Evolutionary conservation across 2,888 invertebrate species (phyloP), one percentile per base, ranked within the genome.

Genomic region (Netelia melanura): DNA sequence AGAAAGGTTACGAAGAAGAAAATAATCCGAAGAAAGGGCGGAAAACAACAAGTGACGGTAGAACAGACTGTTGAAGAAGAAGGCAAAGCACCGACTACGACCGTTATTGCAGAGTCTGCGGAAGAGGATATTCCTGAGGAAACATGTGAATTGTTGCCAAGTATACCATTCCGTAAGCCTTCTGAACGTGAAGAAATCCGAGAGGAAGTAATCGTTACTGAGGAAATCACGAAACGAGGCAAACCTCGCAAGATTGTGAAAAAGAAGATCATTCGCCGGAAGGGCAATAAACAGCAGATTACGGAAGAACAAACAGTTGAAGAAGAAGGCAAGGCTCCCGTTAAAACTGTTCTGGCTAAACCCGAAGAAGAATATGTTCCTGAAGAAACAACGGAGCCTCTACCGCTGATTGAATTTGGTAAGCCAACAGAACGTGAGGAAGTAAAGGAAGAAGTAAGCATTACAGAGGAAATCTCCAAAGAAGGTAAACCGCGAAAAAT

Each of bases 321-420:
- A 48, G 94, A 94, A 85, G 94, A 95, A 81, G 94, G 94, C 61
- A 93, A 94, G 88, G 91, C 93, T 86, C 91, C 95, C 82, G 89
- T 94, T 89, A 91, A 93, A 74, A 87, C 94, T 2, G 93, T 94
- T 86, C 90, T 93, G 43, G 92, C 90, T 78, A 91, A 81, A 38
- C 90, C 90, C 61, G 81, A 91, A 65, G 91, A 94, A 89, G 88
- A 91, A 76, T 86, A 83, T 1, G 21, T 72, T 1, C 86, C 88
- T 10, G 94, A 95, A 84, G 94, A 87, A 52, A 87, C 87, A 67
- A 87, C 86, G n/a, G 91, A 92, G 81, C 85, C 87, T 64, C 61
- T 82, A 14, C 81, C 80, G 14, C 14, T 87, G 0, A 30, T 78
- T 11, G 71, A 89, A 56, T 65, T 61, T 8, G 64, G 25, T 0